Evolutionary conservation across 2,888 invertebrate genomes (phyloP), one percentile per base, ranked within the genome.

Genomic region (Trichopria drosophilae): DNA sequence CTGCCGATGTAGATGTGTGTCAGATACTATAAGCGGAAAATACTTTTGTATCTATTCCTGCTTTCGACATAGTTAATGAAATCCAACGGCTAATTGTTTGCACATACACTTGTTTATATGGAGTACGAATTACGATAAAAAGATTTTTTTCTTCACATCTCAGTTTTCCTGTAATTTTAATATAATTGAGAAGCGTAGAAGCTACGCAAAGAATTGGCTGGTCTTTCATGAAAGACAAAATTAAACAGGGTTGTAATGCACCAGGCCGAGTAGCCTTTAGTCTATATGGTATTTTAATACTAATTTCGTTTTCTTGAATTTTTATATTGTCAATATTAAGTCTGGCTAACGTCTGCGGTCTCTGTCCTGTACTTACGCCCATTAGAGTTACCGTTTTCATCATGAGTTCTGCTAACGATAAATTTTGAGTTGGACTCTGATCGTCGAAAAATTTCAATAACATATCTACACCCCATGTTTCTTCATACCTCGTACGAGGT

Each of bases 381-480:
- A 56, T 34, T 18, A 47, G 12, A 2, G 39, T 39, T 3, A 46
- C 24, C 12, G 39, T 23, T 12, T 48, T 47, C 4, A 12, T 28
- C 1, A 36, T 49, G 13, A 51, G 6, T 6, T 43, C 36, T 16
- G 26, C 43, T 4, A 54, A 15, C n/a, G 29, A 36, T 15, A 56
- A 18, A 19, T 16, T 12, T 22, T 28, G 13, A 3, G 39, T 20
- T 7, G 51, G 45, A 9, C 34, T 10, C 3, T 37, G 18, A 12
- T 36, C n/a, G 29, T 34, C 24, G 22, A 46, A 39, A 24, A 36
- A 41, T 6, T 42, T 35, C 23, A 57, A 22, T 23, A 52, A 55
- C 1, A 42, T 23, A 6, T 29, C 12, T 3, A 51, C 31, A 37
- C 55, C 57, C 56, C 58, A 55, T 7, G 51, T 57, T 3, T 22